Conservation (phyloP, 2,888 invertebrate species). For the Coleophora deauratella region DNA sequence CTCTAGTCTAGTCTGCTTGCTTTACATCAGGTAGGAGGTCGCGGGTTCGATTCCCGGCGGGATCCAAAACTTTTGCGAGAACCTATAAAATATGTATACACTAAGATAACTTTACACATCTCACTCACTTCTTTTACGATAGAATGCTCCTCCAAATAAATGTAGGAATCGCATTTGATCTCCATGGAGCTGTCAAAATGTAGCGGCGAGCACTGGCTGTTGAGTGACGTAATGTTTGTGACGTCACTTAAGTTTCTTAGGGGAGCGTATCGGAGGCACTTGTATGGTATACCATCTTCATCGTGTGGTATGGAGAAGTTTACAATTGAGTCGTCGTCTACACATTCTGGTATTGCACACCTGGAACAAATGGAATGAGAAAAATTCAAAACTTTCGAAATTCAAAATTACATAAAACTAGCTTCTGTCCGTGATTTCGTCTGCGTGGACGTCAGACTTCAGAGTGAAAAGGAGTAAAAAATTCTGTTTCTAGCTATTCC, state of each 20-base stretch:
- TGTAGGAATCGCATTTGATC: slow-evolving; percentile 48
- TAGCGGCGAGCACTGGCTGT: slow-evolving; percentile 40
- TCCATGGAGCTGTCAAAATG: slow-evolving; percentile 48
- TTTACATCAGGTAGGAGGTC: too few species aligned
- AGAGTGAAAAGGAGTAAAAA: too few species aligned
- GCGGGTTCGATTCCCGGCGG: too few species aligned
- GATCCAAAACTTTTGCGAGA: too few species aligned
- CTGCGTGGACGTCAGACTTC: too few species aligned
- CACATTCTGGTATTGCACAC: slow-evolving; percentile 59
- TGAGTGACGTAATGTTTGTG: slow-evolving; percentile 27
- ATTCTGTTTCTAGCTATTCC: too few species aligned
- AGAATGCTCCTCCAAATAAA: slow-evolving; percentile 58
- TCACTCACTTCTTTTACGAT: slow-evolving; percentile 59
- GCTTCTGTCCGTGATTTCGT: too few species aligned
- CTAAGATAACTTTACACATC: neutral
- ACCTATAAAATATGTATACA: too few species aligned
- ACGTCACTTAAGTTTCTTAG: slow-evolving; percentile 25
- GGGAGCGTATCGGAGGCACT: slow-evolving; percentile 51
- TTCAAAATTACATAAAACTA: too few species aligned
- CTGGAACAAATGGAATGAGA: slow-evolving; percentile 35
- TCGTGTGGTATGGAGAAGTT: slow-evolving; percentile 57
- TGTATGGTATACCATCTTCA: slow-evolving; percentile 40
- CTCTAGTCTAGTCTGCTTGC: too few species aligned
- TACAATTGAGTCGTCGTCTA: slow-evolving; percentile 29
- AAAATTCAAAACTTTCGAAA: too few species aligned